Base-by-base conservation (phyloP, 1,140 invertebrate genomes). In the Eriosoma lanigerum region DNA sequence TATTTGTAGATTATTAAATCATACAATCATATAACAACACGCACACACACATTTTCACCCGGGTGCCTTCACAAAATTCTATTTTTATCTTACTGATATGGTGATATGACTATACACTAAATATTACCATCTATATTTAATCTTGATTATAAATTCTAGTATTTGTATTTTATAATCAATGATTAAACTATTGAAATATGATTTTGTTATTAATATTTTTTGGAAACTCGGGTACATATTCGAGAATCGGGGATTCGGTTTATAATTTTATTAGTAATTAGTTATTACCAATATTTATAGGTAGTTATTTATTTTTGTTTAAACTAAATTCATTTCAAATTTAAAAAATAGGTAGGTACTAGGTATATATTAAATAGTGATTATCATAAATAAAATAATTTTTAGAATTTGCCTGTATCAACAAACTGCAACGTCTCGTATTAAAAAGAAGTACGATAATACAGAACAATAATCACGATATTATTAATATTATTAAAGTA, bases 81-180 rank as follows among this genome's bases (percentile, higher is more conserved):
- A 56, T 56, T 56, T 56, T 56, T 24, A 56, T 56, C 54, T 56
- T 3, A 56, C 21, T 56, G 54, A 56, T 56, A 56, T 56, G 12
- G 10, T 24, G 10, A 56, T 56, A 54, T 24, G 10, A 56, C 54
- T 56, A 56, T 56, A 21, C 2, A 56, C 21, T 56, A 56, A 12
- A 56, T 56, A 56, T 56, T 56, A 19, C 10, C 3, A 56, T 56
- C 3, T 24, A 56, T 56, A 56, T 56, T 56, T 24, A 56, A 56
- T 54, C 52, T 54, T 54, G n/a, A 54, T 54, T 54, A 54, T 54
- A 54, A 54, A 54, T 54, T 54, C 19, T 54, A 54, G 52, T 54
- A 54, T 54, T 54, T 1, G 19, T 54, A 54, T 54, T n/a, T n/a
- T n/a, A n/a, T 38, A 38, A 38, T 38, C 12, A 56, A 24, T 24